phyloP scores from a whole-genome alignment of 2,113 vertebrate genomes.

The Heterochromis multidens region DNA sequence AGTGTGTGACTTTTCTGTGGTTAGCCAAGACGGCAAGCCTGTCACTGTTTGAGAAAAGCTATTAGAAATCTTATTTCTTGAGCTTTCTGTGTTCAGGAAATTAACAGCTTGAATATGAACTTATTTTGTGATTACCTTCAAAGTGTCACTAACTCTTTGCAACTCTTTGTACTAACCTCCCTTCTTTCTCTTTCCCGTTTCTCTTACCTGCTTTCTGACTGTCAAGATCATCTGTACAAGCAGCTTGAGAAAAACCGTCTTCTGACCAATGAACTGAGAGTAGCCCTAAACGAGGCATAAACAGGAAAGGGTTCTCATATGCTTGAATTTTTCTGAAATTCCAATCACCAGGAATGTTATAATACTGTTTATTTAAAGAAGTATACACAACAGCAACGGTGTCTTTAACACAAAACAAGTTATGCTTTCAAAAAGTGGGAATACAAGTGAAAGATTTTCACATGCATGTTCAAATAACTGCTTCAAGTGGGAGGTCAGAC shows the following conservation, averaged over 20 bases:
- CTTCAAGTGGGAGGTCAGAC: not conserved
- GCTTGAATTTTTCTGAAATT: constrained; percentile 20
- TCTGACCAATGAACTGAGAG: constrained; percentile 93
- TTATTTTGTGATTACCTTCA: not conserved
- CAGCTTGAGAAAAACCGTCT: constrained; percentile 96
- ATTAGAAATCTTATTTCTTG: not conserved
- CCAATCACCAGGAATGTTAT: constrained; percentile 3
- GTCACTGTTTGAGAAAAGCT: no score
- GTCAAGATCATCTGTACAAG: constrained; percentile 91
- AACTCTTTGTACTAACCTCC: constrained; percentile 53
- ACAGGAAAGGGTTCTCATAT: not conserved
- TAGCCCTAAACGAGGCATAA: constrained; percentile 92
- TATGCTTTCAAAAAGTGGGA: not conserved
- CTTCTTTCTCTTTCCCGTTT: constrained; percentile 72
- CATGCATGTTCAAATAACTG: constrained; percentile 37
- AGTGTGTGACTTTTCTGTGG: not conserved
- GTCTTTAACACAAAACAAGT: constrained; percentile 1
- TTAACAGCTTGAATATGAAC: not conserved
- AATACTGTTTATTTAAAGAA: constrained; percentile 2
- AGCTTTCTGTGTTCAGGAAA: not conserved
- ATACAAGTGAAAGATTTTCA: not conserved
- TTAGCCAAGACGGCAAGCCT: not conserved
- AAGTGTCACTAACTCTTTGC: constrained; percentile 3
- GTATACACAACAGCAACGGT: not conserved
- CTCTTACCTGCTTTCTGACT: constrained; percentile 83